A percentile compares a stretch with the other conserved stretches of the same genome.
Conservation (phyloP, 2,113 vertebrate species). For the Hippocampus barbouri region DNA sequence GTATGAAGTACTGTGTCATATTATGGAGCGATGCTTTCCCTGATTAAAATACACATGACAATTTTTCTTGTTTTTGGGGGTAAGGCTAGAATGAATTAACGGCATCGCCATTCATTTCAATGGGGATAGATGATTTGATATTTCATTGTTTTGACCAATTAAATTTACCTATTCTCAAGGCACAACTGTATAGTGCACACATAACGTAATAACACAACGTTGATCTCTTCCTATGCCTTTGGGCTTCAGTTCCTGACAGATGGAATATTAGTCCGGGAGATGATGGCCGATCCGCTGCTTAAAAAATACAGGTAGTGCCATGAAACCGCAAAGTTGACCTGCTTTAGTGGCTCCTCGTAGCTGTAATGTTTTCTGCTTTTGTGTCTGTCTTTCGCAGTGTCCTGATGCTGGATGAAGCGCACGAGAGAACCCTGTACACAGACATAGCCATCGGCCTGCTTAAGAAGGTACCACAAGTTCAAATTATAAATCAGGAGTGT, state of each 20-base stretch:
- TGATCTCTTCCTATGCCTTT: background rate
- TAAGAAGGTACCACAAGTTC: constrained; percentile 82
- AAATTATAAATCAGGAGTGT: background rate
- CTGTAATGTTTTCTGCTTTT: constrained; percentile 6
- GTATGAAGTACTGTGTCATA: too few species aligned
- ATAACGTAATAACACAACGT: background rate
- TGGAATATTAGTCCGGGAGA: constrained; percentile 96
- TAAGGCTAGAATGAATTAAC: too few species aligned
- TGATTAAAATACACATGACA: too few species aligned
- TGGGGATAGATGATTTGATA: too few species aligned
- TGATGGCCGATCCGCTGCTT: constrained; percentile 96
- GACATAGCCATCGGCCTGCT: constrained; percentile 95
- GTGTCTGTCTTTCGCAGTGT: constrained; percentile 70
- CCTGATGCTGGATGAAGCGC: constrained; percentile 94
- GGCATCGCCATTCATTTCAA: too few species aligned
- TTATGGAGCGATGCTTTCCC: too few species aligned
- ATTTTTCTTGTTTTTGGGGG: too few species aligned
- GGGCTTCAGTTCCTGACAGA: constrained; percentile 89
- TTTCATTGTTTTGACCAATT: too few species aligned
- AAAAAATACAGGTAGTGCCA: constrained; percentile 89
- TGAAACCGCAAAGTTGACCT: background rate
- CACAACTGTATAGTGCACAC: background rate
- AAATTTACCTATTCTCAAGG: too few species aligned
- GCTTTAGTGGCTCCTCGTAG: background rate
- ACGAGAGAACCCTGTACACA: constrained; percentile 94